These are phyloP conservation scores for Lagopus muta DNA, from an alignment of 2,113 vertebrate genomes.

Conservation along the genomic window DNA sequence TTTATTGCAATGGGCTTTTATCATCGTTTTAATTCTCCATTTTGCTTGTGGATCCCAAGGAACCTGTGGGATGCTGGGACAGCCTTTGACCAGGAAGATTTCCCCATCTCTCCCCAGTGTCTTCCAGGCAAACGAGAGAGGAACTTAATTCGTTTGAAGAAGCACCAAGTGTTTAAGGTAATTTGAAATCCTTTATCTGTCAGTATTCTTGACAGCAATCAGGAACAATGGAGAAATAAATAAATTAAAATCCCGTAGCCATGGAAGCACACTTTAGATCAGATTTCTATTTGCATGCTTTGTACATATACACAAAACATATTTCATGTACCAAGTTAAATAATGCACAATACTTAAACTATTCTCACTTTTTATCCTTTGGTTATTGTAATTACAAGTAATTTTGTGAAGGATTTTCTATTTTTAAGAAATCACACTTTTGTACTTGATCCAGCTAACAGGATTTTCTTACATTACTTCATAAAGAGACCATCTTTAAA, in stretches of 20 bases:
- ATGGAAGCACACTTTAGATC: conserved; percentile 70
- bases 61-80: not conserved
- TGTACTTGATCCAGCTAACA: conserved; percentile 99
- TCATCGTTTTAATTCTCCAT: not conserved
- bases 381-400: conserved; percentile 91
- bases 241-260: conserved; percentile 43
- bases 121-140: not conserved
- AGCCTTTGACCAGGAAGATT: not conserved
- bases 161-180: conserved; percentile 24
- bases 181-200: conserved; percentile 54
- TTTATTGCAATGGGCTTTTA: not conserved
- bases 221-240: conserved; percentile 60
- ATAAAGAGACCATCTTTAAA: conserved; percentile 99
- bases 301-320: conserved; percentile 79
- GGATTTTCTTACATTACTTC: conserved; percentile 99
- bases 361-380: conserved; percentile 87
- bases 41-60: not conserved
- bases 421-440: conserved; percentile 99
- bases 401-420: conserved; percentile 89
- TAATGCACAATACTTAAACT: conserved; percentile 82
- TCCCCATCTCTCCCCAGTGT: not conserved
- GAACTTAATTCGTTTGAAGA: not conserved
- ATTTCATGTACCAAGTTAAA: conserved; percentile 79
- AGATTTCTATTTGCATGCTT: conserved; percentile 73
- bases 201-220: conserved; percentile 52